phyloP scores from a whole-genome alignment of 2,113 vertebrate species.

The Chinchilla lanigera region DNA sequence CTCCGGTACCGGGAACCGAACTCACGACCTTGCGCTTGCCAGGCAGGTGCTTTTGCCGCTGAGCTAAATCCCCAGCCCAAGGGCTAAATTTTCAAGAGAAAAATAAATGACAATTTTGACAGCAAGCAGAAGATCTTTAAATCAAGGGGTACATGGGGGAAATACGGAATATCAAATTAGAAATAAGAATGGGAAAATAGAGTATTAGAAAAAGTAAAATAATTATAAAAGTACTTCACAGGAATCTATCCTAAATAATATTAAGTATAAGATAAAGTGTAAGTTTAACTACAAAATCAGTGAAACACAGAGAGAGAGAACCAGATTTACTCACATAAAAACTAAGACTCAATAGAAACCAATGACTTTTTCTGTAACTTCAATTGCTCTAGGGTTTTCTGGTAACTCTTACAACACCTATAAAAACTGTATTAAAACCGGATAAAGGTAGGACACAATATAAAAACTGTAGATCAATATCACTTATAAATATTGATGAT shows the following conservation, averaged over 20 bases:
- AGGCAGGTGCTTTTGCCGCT: no score
- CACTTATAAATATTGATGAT: constrained; percentile 23
- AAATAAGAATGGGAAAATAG: background rate
- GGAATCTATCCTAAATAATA: background rate
- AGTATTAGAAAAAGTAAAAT: background rate
- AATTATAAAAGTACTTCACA: background rate
- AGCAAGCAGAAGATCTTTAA: background rate
- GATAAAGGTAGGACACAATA: background rate
- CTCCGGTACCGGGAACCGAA: no score
- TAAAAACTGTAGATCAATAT: constrained; percentile 5
- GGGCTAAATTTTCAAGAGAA: background rate
- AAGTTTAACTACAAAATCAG: background rate
- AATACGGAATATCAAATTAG: background rate
- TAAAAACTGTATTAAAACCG: constrained; percentile 24
- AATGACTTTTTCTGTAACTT: background rate
- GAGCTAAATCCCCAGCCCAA: no score
- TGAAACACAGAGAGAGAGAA: background rate
- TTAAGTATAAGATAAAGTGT: background rate
- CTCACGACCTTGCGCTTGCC: no score
- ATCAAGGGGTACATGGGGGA: background rate
- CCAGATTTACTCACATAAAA: background rate
- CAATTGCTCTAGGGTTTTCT: background rate
- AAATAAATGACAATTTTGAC: background rate
- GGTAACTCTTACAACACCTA: background rate
- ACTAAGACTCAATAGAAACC: background rate